phyloP scores from a whole-genome alignment of 2,113 vertebrate species.

The Phalacrocorax carbo region DNA sequence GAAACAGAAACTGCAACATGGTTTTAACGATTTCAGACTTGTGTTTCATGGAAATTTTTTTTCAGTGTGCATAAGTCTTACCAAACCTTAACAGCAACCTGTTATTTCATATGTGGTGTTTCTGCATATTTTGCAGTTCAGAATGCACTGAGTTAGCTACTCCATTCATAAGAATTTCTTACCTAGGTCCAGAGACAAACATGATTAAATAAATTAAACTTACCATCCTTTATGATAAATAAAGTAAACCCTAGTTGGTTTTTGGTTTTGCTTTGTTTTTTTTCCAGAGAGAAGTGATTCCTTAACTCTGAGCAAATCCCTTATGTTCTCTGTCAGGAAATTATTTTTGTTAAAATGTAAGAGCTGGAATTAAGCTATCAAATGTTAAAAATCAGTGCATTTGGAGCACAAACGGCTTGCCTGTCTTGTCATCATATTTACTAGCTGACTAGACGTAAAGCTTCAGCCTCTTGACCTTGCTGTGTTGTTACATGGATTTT shows the following conservation, averaged over 20 bases:
- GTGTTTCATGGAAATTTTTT: not conserved
- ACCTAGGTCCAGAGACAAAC: not conserved
- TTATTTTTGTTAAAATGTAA: not conserved
- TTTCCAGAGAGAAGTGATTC: not conserved
- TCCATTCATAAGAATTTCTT: not conserved
- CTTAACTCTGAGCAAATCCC: not conserved
- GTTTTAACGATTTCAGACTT: not conserved
- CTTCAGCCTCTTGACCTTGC: not conserved
- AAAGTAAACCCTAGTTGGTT: not conserved
- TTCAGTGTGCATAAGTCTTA: not conserved
- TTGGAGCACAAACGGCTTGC: not conserved
- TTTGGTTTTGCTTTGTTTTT: not conserved
- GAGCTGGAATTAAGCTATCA: not conserved
- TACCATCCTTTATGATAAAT: not conserved
- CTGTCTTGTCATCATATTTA: not conserved
- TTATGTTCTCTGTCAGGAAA: not conserved
- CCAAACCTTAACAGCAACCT: not conserved
- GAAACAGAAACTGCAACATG: not conserved
- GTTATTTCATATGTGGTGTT: not conserved
- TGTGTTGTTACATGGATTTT: not conserved
- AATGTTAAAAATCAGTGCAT: not conserved
- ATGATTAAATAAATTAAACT: not conserved
- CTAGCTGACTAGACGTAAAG: not conserved
- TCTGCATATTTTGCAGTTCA: not conserved
- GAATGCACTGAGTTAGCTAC: not conserved